phyloP scores from a whole-genome alignment of 2,113 vertebrate species.

The Caretta caretta region DNA sequence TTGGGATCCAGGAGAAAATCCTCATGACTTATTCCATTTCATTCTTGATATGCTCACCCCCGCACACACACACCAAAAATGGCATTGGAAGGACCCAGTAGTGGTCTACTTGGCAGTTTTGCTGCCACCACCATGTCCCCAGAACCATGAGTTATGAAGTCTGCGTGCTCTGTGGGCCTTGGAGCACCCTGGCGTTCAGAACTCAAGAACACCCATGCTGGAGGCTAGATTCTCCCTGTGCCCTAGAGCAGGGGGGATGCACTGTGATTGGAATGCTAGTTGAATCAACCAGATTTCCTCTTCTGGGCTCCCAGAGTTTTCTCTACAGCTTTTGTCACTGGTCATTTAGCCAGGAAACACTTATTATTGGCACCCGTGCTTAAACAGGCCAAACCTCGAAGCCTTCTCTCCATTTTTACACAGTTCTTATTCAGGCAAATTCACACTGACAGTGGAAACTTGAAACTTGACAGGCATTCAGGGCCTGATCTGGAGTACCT shows the following conservation, averaged over 20 bases:
- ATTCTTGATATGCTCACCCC: not conserved
- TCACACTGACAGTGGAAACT: constrained; percentile 54
- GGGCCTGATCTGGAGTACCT: not conserved
- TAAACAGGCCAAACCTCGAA: constrained; percentile 46
- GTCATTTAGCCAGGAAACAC: constrained; percentile 30
- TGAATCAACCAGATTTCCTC: not conserved
- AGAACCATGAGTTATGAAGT: not conserved
- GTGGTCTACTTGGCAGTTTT: not conserved
- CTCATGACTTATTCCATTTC: not conserved
- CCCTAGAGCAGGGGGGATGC: not conserved
- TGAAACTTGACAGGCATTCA: not conserved
- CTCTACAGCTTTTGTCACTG: not conserved
- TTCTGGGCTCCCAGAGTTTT: too few species aligned
- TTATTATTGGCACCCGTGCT: constrained; percentile 19
- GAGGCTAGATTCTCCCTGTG: not conserved
- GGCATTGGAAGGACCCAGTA: not conserved
- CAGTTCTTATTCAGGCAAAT: not conserved
- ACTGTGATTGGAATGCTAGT: not conserved
- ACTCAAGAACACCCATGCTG: not conserved
- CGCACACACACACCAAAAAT: not conserved
- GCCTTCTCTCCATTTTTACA: constrained; percentile 5
- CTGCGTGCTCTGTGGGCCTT: not conserved
- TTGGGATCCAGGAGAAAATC: not conserved
- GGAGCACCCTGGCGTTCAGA: not conserved
- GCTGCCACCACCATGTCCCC: not conserved